Conservation (phyloP, 2,113 vertebrate genomes). For the Notechis scutatus region DNA sequence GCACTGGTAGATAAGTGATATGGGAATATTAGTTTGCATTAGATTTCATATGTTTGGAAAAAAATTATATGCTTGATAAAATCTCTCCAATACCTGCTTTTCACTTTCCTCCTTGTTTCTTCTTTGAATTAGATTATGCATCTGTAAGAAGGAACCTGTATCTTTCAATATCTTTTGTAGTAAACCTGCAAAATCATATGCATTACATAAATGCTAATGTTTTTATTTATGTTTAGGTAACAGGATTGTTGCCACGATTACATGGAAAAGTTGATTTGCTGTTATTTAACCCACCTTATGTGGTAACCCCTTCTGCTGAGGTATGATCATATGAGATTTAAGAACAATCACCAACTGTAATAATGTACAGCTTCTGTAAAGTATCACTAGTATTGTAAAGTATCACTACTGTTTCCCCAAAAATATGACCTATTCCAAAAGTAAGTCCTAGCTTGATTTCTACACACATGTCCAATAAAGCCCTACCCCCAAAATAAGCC, state of each 20-base stretch:
- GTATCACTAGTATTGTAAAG: neutral
- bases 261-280: constrained; percentile 87
- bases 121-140: neutral
- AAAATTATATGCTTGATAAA: neutral
- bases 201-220: neutral
- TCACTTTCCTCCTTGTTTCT: neutral
- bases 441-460: too few relatives aligned
- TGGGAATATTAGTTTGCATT: neutral
- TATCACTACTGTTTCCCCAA: neutral
- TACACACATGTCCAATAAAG: too few relatives aligned
- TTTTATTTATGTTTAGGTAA: constrained; percentile 68
- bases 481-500: too few relatives aligned
- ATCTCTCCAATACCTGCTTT: neutral
- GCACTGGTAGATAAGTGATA: neutral
- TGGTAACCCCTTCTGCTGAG: constrained; percentile 90
- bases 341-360: neutral
- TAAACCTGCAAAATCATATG: neutral
- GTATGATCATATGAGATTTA: constrained; percentile 60
- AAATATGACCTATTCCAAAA: too few relatives aligned
- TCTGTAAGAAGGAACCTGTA: neutral
- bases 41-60: neutral
- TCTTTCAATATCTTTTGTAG: neutral
- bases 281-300: constrained; percentile 94
- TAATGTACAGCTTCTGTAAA: neutral
- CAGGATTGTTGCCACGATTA: constrained; percentile 79